Evolutionary conservation across 2,888 invertebrate species (phyloP), one percentile per base, ranked within the genome.

Genomic region (Ochropacha duplaris): DNA sequence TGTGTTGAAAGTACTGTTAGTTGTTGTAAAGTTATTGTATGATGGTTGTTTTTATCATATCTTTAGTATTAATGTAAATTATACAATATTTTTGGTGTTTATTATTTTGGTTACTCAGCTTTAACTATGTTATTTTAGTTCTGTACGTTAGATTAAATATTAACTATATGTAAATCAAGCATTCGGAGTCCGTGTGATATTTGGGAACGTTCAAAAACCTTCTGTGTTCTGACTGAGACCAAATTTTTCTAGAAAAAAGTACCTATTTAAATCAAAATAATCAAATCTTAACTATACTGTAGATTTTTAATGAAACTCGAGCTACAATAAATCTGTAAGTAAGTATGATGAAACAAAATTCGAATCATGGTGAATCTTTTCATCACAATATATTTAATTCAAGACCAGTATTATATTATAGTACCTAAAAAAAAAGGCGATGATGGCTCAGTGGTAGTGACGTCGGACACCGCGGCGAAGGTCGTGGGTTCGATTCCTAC

Each of bases 161-260:
- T 8, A 24, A n/a, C 9, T 12, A 12, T 12, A 31, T 31, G 8
- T 28, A 28, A 6, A 12, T 31, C 31, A 31, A 31, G 31, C 12
- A 31, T 12, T 6, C 3, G 12, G 2, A 31, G 28, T 28, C 28
- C 8, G 11, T n/a, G 19, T 34, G 34, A 52, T 28, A 28, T 50
- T 50, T 28, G 4, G 4, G 28, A 26, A 55, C 39, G 56, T 12
- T 58, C 56, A 54, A 61, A 58, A 59, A 61, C 66, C 55, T 56
- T 62, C 66, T 71, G 82, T 82, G 81, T 82, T 81, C 80, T 62
- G 57, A 57, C 50, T 52, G 73, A 78, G 81, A 81, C 80, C 79
- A 81, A 80, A 64, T 58, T 59, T 63, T 59, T 60, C 63, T 54
- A 58, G 61, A 58, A 66, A 64, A 62, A 66, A 65, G 12, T 31